phyloP scores from a whole-genome alignment of 2,797 vertebrate species.

The Picus viridis region DNA sequence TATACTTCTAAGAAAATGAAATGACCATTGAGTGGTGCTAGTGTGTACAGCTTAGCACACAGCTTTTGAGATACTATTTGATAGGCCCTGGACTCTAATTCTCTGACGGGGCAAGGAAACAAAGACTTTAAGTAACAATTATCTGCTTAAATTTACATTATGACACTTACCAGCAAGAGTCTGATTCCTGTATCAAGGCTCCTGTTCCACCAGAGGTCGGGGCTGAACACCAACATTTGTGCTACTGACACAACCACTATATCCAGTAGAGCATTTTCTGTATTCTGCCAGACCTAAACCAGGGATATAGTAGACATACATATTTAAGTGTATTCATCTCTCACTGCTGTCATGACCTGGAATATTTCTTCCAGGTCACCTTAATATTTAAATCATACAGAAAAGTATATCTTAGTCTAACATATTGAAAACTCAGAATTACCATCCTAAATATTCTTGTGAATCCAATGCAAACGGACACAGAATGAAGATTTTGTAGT shows the following conservation, averaged over 20 bases:
- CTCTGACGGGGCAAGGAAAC: not conserved
- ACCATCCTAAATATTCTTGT: slow-evolving; percentile 96
- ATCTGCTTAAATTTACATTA: not conserved
- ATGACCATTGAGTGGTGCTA: not conserved
- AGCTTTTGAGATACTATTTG: not conserved
- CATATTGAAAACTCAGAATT: slow-evolving; percentile 56
- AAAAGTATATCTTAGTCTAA: not conserved
- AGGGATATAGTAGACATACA: not conserved
- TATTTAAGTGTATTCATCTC: not conserved
- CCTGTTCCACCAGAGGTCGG: slow-evolving; percentile 84
- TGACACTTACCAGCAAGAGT: slow-evolving; percentile 89
- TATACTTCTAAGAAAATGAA: not conserved
- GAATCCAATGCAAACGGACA: slow-evolving; percentile 91
- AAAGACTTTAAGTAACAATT: not conserved
- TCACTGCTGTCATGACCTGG: not conserved
- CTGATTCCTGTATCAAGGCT: slow-evolving; percentile 88
- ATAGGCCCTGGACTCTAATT: not conserved
- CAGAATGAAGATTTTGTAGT: slow-evolving; percentile 84
- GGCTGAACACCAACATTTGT: slow-evolving; percentile 79
- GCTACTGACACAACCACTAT: slow-evolving; percentile 85
- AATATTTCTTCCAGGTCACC: slow-evolving; percentile 6
- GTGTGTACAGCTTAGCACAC: accelerated
- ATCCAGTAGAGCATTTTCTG: slow-evolving; percentile 91
- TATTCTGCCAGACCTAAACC: slow-evolving; percentile 92
- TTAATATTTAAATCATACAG: not conserved